Base-by-base conservation (phyloP, 1,140 invertebrate genomes). In the Drosophila kepulauana region DNA sequence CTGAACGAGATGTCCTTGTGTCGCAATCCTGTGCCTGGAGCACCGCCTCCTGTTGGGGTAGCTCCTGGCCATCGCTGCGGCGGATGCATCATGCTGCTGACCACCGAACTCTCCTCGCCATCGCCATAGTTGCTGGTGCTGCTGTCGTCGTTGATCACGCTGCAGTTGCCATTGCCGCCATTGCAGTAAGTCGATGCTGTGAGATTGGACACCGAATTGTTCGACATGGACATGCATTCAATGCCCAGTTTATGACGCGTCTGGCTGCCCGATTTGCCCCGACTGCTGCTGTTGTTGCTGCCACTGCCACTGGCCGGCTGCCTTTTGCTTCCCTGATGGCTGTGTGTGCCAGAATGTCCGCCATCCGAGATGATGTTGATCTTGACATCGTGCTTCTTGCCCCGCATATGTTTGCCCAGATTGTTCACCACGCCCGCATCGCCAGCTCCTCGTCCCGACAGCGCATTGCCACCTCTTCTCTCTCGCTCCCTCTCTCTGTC, bases 361-460 rank as follows among this genome's bases (percentile, higher is more conserved):
- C 91, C 87, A 54, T 92, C 91, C 2, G 91, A 92, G 15, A 92
- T 92, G 45, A 91, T 91, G 49, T 92, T 92, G 48, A 91, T 91
- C 41, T 92, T 91, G 1, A 91, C 91, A 25, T 91, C 91, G 41
- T 92, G 88, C 67, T 91, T 91, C 70, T 91, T 91, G 62, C 84
- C 68, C 7, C 87, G 86, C 63, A 90, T 73, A 41, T 90, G 71
- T 30, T 86, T 86, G 76, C 86, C 81, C 15, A 90, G 65, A 54
- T 89, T 89, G 51, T 89, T 89, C 3, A 89, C 85, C 28, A 79
- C 79, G 0, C 81, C 87, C 0, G 87, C 86, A 46, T 90, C 86
- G 5, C 75, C 86, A 1, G 87, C 51, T 0, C 82, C 86, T 1
- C 82, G 70, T 11, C 82, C 90, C 8, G 72, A 16, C 8, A 46